Conservation (phyloP, 1,140 invertebrate genomes). For the Parapsyche elsis region DNA sequence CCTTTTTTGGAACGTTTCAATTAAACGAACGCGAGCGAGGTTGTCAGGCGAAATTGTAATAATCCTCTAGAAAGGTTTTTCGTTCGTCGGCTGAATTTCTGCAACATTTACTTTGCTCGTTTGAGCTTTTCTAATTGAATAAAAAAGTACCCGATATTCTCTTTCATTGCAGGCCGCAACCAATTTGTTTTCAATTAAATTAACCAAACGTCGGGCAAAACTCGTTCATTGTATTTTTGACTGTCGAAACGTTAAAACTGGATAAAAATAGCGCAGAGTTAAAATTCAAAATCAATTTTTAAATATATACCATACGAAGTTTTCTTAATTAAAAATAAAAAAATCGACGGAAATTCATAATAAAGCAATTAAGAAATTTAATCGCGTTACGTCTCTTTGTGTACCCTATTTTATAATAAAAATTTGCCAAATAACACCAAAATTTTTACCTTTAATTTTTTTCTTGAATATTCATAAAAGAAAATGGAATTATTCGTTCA, state of each 20-base stretch:
- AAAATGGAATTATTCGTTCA: slow-evolving; percentile 1
- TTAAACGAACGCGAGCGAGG: not conserved
- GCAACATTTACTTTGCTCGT: slow-evolving; percentile 28
- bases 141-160: slow-evolving; percentile 19
- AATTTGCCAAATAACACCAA: no score
- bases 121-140: slow-evolving; percentile 27
- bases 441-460: not conserved
- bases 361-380: no score
- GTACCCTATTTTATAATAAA: no score
- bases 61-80: slow-evolving; percentile 14
- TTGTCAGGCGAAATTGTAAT: slow-evolving; percentile 20
- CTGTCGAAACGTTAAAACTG: not conserved
- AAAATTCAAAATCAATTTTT: not conserved
- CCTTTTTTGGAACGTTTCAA: slow-evolving; percentile 6
- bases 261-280: no score
- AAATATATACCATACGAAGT: not conserved
- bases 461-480: not conserved
- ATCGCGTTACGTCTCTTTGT: no score
- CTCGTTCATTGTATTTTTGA: slow-evolving; percentile 17
- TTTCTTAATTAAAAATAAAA: no score
- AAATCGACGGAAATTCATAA: no score
- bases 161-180: slow-evolving; percentile 24
- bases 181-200: slow-evolving; percentile 34
- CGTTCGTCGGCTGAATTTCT: slow-evolving; percentile 11
- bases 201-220: not conserved